Conservation (phyloP, 2,888 invertebrate genomes). For the Vanessa cardui region DNA sequence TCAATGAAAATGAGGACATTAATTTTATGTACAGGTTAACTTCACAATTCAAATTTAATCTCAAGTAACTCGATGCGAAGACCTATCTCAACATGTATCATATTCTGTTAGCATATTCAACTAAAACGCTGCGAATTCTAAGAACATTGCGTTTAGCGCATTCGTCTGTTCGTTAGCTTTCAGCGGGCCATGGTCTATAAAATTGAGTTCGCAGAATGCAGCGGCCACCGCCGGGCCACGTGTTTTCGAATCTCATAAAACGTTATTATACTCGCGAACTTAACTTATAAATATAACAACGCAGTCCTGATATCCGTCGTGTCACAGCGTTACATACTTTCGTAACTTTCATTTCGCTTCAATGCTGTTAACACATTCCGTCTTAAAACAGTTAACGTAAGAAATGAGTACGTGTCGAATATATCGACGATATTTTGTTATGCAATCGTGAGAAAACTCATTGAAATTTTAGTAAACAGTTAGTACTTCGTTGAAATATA, state of each 20-base stretch:
- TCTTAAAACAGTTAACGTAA: background rate
- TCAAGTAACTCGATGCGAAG: conserved; percentile 28
- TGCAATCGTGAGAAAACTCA: conserved; percentile 20
- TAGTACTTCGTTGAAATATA: conserved; percentile 67
- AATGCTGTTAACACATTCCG: background rate
- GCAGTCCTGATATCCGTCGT: background rate
- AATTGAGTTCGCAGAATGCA: conserved; percentile 69
- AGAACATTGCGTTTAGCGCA: conserved; percentile 55
- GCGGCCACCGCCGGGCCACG: conserved; percentile 64
- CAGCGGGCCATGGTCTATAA: conserved; percentile 77
- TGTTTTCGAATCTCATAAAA: conserved; percentile 64
- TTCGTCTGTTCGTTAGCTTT: conserved; percentile 69
- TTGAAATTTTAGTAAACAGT: conserved; percentile 8
- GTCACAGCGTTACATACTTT: conserved; percentile 7
- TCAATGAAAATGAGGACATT: background rate
- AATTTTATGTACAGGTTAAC: no score
- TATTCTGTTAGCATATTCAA: conserved; percentile 33
- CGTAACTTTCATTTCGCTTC: background rate
- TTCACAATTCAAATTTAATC: no score
- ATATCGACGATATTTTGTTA: conserved; percentile 9
- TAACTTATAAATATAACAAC: conserved; percentile 26
- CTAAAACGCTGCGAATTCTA: conserved; percentile 43
- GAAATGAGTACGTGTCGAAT: background rate
- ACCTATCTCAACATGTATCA: conserved; percentile 41
- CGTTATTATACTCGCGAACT: conserved; percentile 44